These are phyloP conservation scores for Plodia interpunctella DNA, from an alignment of 1,140 invertebrate species.

Conservation along the genomic window DNA sequence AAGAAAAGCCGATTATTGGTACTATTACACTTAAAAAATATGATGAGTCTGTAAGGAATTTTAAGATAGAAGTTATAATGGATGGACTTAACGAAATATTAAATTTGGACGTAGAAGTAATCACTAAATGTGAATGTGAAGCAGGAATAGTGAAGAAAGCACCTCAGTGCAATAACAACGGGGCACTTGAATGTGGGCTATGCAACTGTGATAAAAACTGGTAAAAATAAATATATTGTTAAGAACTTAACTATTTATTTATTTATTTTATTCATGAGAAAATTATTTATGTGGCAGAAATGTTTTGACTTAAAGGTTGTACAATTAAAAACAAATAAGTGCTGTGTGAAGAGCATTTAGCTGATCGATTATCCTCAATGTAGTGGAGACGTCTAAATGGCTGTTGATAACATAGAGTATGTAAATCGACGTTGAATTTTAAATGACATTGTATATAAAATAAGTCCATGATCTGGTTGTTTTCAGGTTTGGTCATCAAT, in stretches of 20 bases:
- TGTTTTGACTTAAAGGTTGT: too few species aligned
- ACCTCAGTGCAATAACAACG: slow-evolving; percentile 69
- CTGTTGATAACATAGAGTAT: too few species aligned
- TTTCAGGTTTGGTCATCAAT: slow-evolving; percentile 81
- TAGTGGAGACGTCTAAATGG: too few species aligned
- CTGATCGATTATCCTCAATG: background rate
- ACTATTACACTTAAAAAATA: slow-evolving; percentile 34
- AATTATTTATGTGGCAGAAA: too few species aligned
- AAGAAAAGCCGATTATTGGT: slow-evolving; percentile 32
- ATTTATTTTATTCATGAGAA: background rate
- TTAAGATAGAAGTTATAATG: slow-evolving; percentile 34
- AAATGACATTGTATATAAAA: too few species aligned
- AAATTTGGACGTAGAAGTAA: slow-evolving; percentile 82
- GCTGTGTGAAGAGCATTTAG: too few species aligned
- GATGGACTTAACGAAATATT: slow-evolving; percentile 86
- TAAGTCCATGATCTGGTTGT: too few species aligned
- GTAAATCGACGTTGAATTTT: too few species aligned
- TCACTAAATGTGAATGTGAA: slow-evolving; percentile 83
- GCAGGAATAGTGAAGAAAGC: slow-evolving; percentile 33
- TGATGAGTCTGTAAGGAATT: slow-evolving; percentile 18
- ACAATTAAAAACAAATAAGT: too few species aligned
- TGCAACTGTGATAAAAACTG: slow-evolving; percentile 82
- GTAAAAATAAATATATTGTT: slow-evolving; percentile 43
- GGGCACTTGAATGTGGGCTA: slow-evolving; percentile 83
- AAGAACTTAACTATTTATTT: background rate